Evolutionary conservation across 2,797 vertebrate genomes (phyloP).

Genomic region (Harpagifer antarcticus): DNA sequence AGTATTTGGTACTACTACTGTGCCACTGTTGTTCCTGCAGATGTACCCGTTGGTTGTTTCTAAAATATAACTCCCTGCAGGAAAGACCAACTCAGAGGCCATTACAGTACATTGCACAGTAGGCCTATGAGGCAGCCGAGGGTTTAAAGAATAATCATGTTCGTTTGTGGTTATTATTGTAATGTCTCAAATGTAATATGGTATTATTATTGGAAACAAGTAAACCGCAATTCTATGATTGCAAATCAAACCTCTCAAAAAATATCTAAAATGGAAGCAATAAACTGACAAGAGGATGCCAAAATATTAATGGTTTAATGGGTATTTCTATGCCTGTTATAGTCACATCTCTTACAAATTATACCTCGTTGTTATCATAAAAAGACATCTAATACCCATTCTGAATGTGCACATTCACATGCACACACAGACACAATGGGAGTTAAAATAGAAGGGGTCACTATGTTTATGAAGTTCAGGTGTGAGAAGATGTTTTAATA

Average conservation of each 20-base stretch:
- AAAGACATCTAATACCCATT: neutral
- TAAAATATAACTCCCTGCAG: neutral
- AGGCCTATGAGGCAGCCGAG: neutral
- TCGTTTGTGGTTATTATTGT: conserved; percentile 16
- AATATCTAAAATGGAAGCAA: neutral
- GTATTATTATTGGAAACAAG: conserved; percentile 6
- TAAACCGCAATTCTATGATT: neutral
- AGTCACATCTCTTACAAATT: neutral
- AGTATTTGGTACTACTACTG: neutral
- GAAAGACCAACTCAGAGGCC: neutral
- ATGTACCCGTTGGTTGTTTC: neutral
- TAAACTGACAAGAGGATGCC: neutral
- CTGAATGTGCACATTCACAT: neutral
- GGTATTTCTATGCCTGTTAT: neutral
- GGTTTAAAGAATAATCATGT: neutral
- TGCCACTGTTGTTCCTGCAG: neutral
- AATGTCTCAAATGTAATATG: conserved; percentile 1
- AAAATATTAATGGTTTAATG: neutral
- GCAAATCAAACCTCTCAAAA: conserved; percentile 5
- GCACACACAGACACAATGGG: neutral
- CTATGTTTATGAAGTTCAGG: conserved; percentile 10
- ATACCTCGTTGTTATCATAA: neutral
- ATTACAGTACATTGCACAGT: neutral
- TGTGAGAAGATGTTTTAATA: conserved; percentile 21
- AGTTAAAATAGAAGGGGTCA: neutral